Base-by-base conservation (phyloP, 2,888 invertebrate species). In the Dynastes maya region DNA sequence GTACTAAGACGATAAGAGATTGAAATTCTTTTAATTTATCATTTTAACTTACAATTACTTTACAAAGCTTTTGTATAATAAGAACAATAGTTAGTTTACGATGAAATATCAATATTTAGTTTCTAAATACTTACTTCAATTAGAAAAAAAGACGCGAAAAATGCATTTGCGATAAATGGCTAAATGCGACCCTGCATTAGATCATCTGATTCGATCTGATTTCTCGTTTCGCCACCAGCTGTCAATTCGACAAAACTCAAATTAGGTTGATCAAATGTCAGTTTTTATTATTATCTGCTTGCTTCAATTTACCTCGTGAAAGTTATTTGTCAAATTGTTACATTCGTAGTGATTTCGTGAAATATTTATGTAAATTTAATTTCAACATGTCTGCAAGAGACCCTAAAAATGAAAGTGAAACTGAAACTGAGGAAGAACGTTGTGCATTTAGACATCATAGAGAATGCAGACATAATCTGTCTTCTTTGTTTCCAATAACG, bases 401-500 rank as follows among this genome's bases (percentile, higher is more conserved):
- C 11, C 58, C n/a, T 22, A 53, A 22, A 32, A 58, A 37, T 27
- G 75, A 61, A 75, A n/a, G 2, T 67, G 70, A 77, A 11, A 76
- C 76, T 0, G 80, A 77, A 13, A 80, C 81, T 76, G 84, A 85
- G 61, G 85, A 84, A 22, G 86, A 85, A 80, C 80, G 81, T 11
- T 82, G 83, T 82, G 82, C 83, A 65, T 83, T 85, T 40, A 80
- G 82, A 29, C 84, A 83, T 76, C 83, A 84, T 67, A 84, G 82
- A 78, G 82, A 80, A 72, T 82, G 82, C 72, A 82, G 80, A 51
- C 80, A 81, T 22, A 77, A 51, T 64, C 29, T 13, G 11, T 5
- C 76, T 8, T 71, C 77, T 74, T 45, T 61, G 72, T 86, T 89
- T 68, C 84, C 89, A 3, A 89, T 90, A 83, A 89, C 90, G 4